These are phyloP conservation scores for Zonitis immaculata DNA, from an alignment of 2,888 invertebrate genomes.

Conservation along the genomic window DNA sequence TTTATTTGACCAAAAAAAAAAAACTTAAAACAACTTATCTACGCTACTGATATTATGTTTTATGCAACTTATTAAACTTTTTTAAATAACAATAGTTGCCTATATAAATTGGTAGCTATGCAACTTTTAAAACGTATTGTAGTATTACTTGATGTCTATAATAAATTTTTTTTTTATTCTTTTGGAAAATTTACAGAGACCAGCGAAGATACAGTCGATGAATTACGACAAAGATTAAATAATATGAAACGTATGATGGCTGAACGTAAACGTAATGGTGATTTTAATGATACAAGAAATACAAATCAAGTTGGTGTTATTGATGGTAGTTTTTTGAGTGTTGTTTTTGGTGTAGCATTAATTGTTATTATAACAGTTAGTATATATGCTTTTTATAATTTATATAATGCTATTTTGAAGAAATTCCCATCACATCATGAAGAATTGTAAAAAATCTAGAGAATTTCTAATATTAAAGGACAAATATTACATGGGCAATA, in stretches of 20 bases:
- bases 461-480: too few relatives aligned
- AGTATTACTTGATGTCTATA: too few relatives aligned
- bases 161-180: not conserved
- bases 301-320: conserved; percentile 58
- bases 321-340: conserved; percentile 75
- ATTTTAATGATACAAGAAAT: conserved; percentile 46
- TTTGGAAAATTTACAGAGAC: conserved; percentile 15
- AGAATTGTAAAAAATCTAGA: conserved; percentile 77
- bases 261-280: conserved; percentile 58
- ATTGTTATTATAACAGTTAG: conserved; percentile 76
- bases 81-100: too few relatives aligned
- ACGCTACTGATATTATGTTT: too few relatives aligned
- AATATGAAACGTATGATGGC: conserved; percentile 80
- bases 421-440: conserved; percentile 78
- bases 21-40: too few relatives aligned
- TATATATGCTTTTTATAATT: conserved; percentile 78
- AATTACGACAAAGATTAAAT: conserved; percentile 69
- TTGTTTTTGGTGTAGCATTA: conserved; percentile 76
- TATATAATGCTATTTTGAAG: conserved; percentile 74
- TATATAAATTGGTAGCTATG: too few relatives aligned
- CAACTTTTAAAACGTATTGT: too few relatives aligned
- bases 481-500: too few relatives aligned
- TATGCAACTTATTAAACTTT: too few relatives aligned
- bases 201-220: conserved; percentile 70
- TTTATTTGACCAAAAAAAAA: too few relatives aligned